These are phyloP conservation scores for Ailurus styani DNA, from an alignment of 2,113 vertebrate species.

Conservation along the genomic window DNA sequence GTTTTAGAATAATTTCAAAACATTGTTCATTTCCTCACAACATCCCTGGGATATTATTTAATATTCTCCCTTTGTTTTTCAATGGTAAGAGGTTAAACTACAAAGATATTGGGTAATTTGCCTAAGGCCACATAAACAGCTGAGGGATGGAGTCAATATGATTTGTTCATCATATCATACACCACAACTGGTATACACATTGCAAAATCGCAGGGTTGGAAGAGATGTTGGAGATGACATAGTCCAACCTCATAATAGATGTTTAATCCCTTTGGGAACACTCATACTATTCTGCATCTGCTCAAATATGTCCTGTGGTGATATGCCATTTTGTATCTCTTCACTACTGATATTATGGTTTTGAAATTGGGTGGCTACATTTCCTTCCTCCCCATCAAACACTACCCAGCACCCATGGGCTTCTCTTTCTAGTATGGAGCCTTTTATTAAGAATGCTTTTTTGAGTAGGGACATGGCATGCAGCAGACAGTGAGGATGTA, in stretches of 20 bases:
- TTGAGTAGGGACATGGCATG: constrained; percentile 20
- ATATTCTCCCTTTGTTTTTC: constrained; percentile 6
- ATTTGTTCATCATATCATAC: not conserved
- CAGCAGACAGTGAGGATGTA: not conserved
- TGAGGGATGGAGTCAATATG: not conserved
- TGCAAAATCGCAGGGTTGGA: not conserved
- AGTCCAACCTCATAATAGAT: not conserved
- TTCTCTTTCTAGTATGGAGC: not conserved
- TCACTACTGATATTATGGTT: not conserved
- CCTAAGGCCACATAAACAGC: not conserved
- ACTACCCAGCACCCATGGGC: not conserved
- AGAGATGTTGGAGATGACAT: not conserved
- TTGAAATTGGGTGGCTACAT: not conserved
- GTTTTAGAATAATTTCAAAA: constrained; percentile 23
- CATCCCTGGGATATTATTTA: not conserved
- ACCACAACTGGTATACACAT: not conserved
- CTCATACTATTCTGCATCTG: not conserved
- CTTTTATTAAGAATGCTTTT: not conserved
- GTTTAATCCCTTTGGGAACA: not conserved
- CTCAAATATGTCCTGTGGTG: not conserved
- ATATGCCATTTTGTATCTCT: not conserved
- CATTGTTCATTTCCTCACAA: not conserved
- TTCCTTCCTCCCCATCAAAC: not conserved
- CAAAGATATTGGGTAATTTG: not conserved
- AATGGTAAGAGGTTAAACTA: not conserved